phyloP scores from a whole-genome alignment of 2,113 vertebrate species.

The Dunckerocampus dactyliophorus region DNA sequence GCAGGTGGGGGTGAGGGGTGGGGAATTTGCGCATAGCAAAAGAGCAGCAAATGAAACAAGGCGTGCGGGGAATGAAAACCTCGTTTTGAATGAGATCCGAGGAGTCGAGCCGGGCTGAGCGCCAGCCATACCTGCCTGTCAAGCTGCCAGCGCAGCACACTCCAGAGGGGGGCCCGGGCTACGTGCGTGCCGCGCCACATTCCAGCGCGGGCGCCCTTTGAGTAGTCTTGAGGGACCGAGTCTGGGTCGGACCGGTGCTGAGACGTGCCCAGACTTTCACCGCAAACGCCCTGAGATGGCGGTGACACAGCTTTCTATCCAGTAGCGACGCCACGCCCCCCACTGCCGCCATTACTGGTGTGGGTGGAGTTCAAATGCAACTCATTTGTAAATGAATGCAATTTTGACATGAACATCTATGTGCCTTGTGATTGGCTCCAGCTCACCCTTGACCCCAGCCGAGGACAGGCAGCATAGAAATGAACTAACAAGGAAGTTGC shows the following conservation, averaged over 20 bases:
- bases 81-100: constrained; percentile 22
- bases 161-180: constrained; percentile 29
- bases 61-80: constrained; percentile 11
- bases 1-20: not conserved
- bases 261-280: not conserved
- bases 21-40: constrained; percentile 25
- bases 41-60: constrained; percentile 10
- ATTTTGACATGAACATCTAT: no score
- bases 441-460: no score
- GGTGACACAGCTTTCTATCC: constrained; percentile 22
- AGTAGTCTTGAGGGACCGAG: constrained; percentile 10
- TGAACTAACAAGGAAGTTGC: no score
- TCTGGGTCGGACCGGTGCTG: not conserved
- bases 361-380: no score
- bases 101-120: constrained; percentile 7
- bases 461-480: no score
- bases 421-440: no score
- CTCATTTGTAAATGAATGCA: no score
- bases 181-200: constrained; percentile 23
- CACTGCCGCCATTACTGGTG: no score
- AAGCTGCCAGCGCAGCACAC: constrained; percentile 33
- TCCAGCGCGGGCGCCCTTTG: constrained; percentile 41
- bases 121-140: constrained; percentile 39
- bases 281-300: constrained; percentile 26
- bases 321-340: no score